phyloP scores from a whole-genome alignment of 2,888 invertebrate genomes.

The Molanna angustata region DNA sequence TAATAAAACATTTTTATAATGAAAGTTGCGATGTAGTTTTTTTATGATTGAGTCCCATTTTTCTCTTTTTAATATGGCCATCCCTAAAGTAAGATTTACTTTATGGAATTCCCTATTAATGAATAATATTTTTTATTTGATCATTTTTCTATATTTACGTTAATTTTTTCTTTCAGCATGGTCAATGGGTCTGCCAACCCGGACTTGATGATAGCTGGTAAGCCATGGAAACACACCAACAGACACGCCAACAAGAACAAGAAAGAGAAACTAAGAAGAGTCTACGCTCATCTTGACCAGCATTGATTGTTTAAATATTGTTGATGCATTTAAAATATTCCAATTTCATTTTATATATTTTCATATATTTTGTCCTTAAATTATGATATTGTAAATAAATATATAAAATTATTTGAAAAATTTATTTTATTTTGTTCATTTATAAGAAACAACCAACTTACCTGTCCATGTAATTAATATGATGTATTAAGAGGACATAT shows the following conservation, averaged over 20 bases:
- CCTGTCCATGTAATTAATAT: too few species aligned
- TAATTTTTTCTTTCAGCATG: slow-evolving; percentile 25
- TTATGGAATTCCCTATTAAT: neutral
- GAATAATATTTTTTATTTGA: neutral
- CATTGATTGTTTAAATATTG: slow-evolving; percentile 49
- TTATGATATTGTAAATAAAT: too few species aligned
- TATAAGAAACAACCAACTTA: too few species aligned
- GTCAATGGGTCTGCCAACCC: slow-evolving; percentile 16
- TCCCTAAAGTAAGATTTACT: too few species aligned
- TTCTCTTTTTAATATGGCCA: too few species aligned
- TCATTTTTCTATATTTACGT: neutral
- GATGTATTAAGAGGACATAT: too few species aligned
- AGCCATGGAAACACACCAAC: slow-evolving; percentile 79
- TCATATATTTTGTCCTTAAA: too few species aligned
- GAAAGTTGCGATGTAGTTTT: too few species aligned
- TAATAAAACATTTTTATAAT: too few species aligned
- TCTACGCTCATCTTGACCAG: slow-evolving; percentile 82
- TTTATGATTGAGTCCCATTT: too few species aligned
- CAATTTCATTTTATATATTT: neutral
- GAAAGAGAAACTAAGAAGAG: slow-evolving; percentile 84
- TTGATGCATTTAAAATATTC: neutral
- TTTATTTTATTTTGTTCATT: too few species aligned
- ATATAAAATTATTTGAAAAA: too few species aligned
- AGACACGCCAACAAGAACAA: slow-evolving; percentile 88
- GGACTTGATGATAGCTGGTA: slow-evolving; percentile 40